phyloP scores from a whole-genome alignment of 2,113 vertebrate genomes.

The Leucoraja erinaceus region DNA sequence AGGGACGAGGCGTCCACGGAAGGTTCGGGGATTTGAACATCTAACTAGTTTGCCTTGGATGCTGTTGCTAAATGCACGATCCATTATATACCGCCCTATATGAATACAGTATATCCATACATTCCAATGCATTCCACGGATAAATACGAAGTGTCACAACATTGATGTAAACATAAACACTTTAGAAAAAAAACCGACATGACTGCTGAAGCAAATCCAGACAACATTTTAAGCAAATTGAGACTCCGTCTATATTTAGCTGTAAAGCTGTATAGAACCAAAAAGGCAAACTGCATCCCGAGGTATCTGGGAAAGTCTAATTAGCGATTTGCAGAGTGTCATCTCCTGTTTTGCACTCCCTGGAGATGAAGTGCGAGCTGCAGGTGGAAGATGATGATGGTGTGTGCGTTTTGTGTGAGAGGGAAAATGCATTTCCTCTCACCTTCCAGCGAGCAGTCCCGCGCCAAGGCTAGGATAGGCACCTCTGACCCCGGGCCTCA shows the following conservation, averaged over 20 bases:
- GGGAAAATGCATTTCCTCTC: neutral
- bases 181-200: neutral
- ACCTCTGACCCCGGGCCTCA: conserved; percentile 66
- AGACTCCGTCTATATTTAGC: conserved; percentile 32
- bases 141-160: conserved; percentile 4
- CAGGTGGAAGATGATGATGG: conserved; percentile 30
- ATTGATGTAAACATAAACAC: conserved; percentile 3
- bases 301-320: conserved; percentile 36
- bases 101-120: neutral
- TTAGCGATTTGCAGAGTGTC: conserved; percentile 38
- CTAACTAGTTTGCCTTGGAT: neutral
- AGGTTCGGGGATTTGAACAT: neutral
- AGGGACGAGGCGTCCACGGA: neutral
- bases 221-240: conserved; percentile 31
- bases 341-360: conserved; percentile 38
- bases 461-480: conserved; percentile 50
- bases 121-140: conserved; percentile 14
- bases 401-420: neutral
- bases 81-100: neutral
- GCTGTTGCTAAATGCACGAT: neutral
- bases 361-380: conserved; percentile 28
- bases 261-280: conserved; percentile 13
- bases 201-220: neutral
- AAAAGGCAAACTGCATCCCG: conserved; percentile 36
- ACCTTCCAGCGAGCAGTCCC: neutral